These are phyloP conservation scores for Hirtodrosophila cameraria DNA, from an alignment of 2,888 invertebrate genomes.

Conservation along the genomic window DNA sequence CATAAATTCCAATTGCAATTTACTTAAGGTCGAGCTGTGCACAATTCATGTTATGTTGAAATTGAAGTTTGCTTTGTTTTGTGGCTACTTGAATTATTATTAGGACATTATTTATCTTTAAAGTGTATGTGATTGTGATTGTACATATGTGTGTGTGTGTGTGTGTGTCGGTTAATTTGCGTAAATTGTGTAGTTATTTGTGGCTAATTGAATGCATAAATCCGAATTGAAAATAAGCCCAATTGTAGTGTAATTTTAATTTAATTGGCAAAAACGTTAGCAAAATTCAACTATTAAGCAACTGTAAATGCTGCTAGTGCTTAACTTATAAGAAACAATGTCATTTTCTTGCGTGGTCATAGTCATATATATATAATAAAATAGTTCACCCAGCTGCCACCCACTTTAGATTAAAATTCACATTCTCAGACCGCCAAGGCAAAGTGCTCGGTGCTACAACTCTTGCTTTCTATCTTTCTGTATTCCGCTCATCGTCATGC, in stretches of 20 bases:
- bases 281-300: slow-evolving; percentile 5
- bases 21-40: slow-evolving; percentile 33
- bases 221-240: slow-evolving; percentile 36
- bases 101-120: slow-evolving; percentile 57
- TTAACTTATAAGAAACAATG: slow-evolving; percentile 7
- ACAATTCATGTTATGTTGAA: slow-evolving; percentile 28
- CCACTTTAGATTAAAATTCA: slow-evolving; percentile 58
- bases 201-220: slow-evolving; percentile 68
- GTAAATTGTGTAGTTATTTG: slow-evolving; percentile 71
- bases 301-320: neutral
- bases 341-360: slow-evolving; percentile 9
- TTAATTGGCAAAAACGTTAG: slow-evolving; percentile 50
- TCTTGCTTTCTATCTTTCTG: slow-evolving; percentile 45
- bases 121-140: slow-evolving; percentile 10
- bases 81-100: slow-evolving; percentile 65
- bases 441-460: too few species aligned
- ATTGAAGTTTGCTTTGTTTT: slow-evolving; percentile 64
- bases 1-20: slow-evolving; percentile 66
- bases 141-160: neutral
- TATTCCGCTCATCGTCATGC: slow-evolving; percentile 43
- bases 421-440: slow-evolving; percentile 20
- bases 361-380: neutral
- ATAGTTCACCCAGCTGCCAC: neutral
- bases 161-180: slow-evolving; percentile 52
- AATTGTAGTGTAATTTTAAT: slow-evolving; percentile 50